A percentile compares a stretch with the other conserved stretches of the same genome.
Evolutionary conservation across 2,888 invertebrate species (phyloP).

Genomic region (Netelia inedita): DNA sequence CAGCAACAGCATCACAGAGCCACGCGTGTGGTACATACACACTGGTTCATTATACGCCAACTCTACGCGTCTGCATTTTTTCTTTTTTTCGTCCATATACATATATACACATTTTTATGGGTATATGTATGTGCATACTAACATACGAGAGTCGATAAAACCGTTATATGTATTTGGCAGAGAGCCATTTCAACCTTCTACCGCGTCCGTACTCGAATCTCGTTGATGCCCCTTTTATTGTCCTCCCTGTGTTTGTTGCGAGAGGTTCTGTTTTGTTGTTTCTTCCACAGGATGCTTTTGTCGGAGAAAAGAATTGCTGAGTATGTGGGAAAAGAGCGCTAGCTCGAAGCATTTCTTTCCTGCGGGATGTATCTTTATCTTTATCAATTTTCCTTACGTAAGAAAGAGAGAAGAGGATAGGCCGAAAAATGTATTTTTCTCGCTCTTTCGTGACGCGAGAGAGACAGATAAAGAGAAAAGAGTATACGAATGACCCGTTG

Average conservation of each 20-base stretch:
- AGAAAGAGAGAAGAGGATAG: conserved; percentile 22
- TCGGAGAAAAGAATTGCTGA: conserved; percentile 59
- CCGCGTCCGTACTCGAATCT: conserved; percentile 75
- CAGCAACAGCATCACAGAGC: conserved; percentile 39
- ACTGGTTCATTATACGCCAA: conserved; percentile 75
- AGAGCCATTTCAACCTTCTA: conserved; percentile 75
- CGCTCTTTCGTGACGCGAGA: not conserved
- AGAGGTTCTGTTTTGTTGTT: conserved; percentile 54
- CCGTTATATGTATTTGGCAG: conserved; percentile 83
- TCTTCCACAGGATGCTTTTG: not conserved
- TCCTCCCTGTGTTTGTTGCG: conserved; percentile 22
- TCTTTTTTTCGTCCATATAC: conserved; percentile 38
- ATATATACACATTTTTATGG: conserved; percentile 30
- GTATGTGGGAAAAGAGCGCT: conserved; percentile 34
- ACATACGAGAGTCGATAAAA: conserved; percentile 72
- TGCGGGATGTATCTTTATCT: conserved; percentile 1
- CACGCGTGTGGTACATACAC: conserved; percentile 40
- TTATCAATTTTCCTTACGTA: not conserved
- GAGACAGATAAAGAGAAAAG: conserved; percentile 13
- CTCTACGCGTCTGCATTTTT: conserved; percentile 65
- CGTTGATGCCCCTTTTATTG: conserved; percentile 60
- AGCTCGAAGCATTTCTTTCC: conserved; percentile 39
- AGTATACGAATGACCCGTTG: conserved; percentile 66
- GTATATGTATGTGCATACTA: not conserved
- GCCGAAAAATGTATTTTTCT: conserved; percentile 28